Evolutionary conservation across 2,888 invertebrate genomes (phyloP), one percentile per base, ranked within the genome.

Genomic region (Ormia ochracea): DNA sequence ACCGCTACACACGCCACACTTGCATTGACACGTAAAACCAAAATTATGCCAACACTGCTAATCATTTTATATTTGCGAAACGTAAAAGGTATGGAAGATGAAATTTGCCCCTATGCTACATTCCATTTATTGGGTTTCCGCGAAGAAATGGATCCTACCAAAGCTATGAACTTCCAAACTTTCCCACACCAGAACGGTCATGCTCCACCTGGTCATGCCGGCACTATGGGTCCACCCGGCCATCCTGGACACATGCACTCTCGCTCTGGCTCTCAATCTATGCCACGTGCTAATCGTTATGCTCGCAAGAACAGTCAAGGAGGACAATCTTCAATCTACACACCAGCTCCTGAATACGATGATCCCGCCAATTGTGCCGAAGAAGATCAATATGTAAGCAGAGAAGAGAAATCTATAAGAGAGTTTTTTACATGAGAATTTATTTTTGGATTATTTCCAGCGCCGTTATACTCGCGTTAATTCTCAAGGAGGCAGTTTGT

Each of bases 81-180:
- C 23, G 3, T n/a, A n/a, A n/a, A 48, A 95, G 96, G 96, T 89
- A 96, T 96, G 94, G 96, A 98, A 89, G 97, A 97, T 88, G 97
- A 98, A 90, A 97, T 98, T 89, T 97, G 97, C 91, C 98, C 98
- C 48, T 98, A 98, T 91, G 98, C 98, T 7, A 98, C 98, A 45
- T 98, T 98, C 94, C 97, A 98, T 90, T 92, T 97, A 87, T 93
- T 97, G 74, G 97, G 96, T 84, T 97, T 97, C 94, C 95, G 97
- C 85, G 96, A 97, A 89, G 96, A 97, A 92, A 96, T 97, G 96
- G 96, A 97, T 90, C 96, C 96, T 54, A 94, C 92, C 89, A 96
- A 96, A 91, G 96, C 96, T 41, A 93, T 96, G 94, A 92, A 96
- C 91, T 83, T 96, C 94, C 92, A 96, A 91, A 95, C 96, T 84